phyloP scores from a whole-genome alignment of 53 echinoderm and acorn worm genomes.

The Hippasteria phrygiana region DNA sequence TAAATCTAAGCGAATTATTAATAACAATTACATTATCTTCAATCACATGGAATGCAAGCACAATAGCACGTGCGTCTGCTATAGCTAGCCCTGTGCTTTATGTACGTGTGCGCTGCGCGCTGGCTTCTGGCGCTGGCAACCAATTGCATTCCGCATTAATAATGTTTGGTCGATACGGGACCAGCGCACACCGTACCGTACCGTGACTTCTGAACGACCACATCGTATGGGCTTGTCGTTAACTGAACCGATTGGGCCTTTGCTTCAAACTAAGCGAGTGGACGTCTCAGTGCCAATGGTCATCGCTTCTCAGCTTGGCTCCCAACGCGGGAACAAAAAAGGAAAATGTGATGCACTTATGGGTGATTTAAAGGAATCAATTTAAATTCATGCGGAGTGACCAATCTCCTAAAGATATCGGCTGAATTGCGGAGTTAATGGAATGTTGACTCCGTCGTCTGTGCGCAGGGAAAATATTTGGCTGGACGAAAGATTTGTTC shows the following conservation, averaged over 20 bases:
- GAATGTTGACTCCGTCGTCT: not conserved
- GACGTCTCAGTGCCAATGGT: not conserved
- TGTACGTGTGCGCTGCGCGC: not conserved
- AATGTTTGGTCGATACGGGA: conserved; percentile 6
- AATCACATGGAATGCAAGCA: not conserved
- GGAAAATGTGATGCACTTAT: not conserved
- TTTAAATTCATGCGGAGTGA: not conserved
- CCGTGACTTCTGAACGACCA: conserved; percentile 9
- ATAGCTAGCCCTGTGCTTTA: not conserved
- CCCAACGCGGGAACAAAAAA: not conserved
- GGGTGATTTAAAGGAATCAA: not conserved
- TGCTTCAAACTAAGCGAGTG: not conserved
- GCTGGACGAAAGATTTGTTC: not conserved
- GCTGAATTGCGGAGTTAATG: not conserved
- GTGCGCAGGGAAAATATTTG: not conserved
- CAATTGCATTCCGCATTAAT: conserved; percentile 13
- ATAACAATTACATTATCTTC: conserved; percentile 11
- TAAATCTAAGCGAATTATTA: conserved; percentile 48
- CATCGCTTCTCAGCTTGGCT: not conserved
- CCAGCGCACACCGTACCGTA: conserved; percentile 6
- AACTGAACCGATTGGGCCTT: not conserved
- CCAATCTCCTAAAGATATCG: not conserved
- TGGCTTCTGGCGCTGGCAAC: not conserved
- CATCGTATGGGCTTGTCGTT: too few species aligned
- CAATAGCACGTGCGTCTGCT: not conserved